A percentile compares a stretch with the other conserved stretches of the same genome.
Conservation (phyloP, 2,888 invertebrate species). For the Sympetrum striolatum region DNA sequence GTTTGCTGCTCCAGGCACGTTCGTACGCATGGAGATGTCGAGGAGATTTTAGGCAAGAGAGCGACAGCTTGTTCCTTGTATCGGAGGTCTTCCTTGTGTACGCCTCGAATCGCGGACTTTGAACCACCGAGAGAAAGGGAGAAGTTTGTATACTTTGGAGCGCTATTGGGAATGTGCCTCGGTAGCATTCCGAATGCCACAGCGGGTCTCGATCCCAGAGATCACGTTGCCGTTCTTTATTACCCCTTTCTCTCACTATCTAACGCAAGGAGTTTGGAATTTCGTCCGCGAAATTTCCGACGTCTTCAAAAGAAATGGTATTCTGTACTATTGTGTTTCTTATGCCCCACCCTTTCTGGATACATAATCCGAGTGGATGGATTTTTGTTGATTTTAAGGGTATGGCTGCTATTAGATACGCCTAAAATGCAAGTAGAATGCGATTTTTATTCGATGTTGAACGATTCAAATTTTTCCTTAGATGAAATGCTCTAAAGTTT, state of each 20-base stretch:
- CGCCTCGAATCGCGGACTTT: not conserved
- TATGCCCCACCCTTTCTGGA: no score
- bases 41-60: not conserved
- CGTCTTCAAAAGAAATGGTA: no score
- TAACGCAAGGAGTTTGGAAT: no score
- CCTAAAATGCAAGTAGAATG: no score
- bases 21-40: no score
- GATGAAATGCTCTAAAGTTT: no score
- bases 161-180: not conserved
- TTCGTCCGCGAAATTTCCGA: no score
- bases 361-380: not conserved
- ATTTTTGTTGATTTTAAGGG: not conserved
- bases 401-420: no score
- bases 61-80: not conserved
- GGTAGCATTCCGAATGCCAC: constrained; percentile 24
- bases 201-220: not conserved
- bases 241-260: not conserved
- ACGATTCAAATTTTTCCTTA: no score
- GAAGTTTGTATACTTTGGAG: not conserved
- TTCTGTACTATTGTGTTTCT: no score
- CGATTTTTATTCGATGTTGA: no score
- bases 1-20: no score
- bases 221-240: not conserved
- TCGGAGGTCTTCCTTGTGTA: not conserved
- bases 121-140: not conserved